Conservation (phyloP, 1,140 invertebrate species). For the Brachionus calyciflorus region DNA sequence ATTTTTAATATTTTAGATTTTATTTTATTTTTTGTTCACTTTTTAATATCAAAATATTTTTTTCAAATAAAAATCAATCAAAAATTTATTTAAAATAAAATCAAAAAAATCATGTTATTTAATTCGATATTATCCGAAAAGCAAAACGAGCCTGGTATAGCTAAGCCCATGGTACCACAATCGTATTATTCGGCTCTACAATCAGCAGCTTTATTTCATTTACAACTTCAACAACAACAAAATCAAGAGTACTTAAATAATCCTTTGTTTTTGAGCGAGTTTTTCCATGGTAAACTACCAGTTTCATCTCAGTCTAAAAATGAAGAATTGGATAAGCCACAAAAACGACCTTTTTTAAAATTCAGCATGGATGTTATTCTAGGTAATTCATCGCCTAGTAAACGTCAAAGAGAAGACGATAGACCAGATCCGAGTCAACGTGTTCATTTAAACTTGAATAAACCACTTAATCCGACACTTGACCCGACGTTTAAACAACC, state of each 20-base stretch:
- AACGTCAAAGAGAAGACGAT: not conserved
- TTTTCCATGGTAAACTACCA: not conserved
- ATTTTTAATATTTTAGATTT: not conserved
- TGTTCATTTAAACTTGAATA: not conserved
- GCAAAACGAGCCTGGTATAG: not conserved
- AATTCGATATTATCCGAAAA: not conserved
- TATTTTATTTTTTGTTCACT: too few relatives aligned
- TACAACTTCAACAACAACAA: conserved; percentile 10
- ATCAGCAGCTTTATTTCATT: conserved; percentile 22
- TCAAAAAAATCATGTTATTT: not conserved
- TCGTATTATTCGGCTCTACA: not conserved
- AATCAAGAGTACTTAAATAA: not conserved
- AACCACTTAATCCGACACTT: not conserved
- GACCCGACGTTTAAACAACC: conserved; percentile 19
- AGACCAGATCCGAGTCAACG: not conserved
- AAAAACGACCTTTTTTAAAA: not conserved
- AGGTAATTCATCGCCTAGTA: not conserved
- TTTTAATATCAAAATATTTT: too few relatives aligned
- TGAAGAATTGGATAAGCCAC: not conserved
- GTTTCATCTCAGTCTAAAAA: not conserved
- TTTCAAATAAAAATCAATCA: conserved; percentile 41
- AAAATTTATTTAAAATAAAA: not conserved
- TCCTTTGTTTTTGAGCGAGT: not conserved
- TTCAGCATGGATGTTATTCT: conserved; percentile 40
- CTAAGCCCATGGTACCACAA: not conserved